Evolutionary conservation across 2,113 vertebrate species (phyloP), one percentile per base, ranked within the genome.

Genomic region (Pseudolaguvia tuberculata): DNA sequence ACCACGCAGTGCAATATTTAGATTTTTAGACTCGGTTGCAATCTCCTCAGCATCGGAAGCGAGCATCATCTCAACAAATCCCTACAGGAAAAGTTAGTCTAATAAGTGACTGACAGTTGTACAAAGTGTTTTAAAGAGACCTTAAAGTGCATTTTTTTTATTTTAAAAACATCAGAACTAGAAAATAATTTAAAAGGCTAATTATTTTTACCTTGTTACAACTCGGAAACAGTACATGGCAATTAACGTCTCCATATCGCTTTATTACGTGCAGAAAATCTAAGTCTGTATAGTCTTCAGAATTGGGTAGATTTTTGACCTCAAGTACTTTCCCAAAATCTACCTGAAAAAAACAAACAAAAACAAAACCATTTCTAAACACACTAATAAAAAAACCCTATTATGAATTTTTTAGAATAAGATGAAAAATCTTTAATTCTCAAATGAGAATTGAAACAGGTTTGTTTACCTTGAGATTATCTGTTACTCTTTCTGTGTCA

Each of bases 1-100:
- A 12, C 76, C 77, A 3, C 65, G 55, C 7, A 87, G 42, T 20
- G 0, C 25, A 48, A 82, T 20, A 0, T 42, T 8, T 48, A 69
- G 75, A 15, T 5, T 59, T 17, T 4, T 58, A 17, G 88, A 77
- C 11, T 78, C 78, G 21, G 23, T 20, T 2, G 67, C 81, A 0
- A 78, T 80, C 70, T 35, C 81, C 4, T 57, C 17, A 14, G 87
- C 88, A 42, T 88, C 87, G 0, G 80, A 65, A 0, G 81, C 50
- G 0, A 66, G 67, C 1, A 68, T 81, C 88, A 89, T 89, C 52
- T 90, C 85, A 57, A 78, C 27, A 45, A 78, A 71, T 10, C 67
- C 76, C 80, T 80, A 39, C 42, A n/a, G 69, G 7, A 75, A 31
- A 58, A 21, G 8, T 12, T 18, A 14, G n/a, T 45, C 23, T 25